A percentile compares a stretch with the other conserved stretches of the same genome.
Evolutionary conservation across 1,140 invertebrate genomes (phyloP).

Genomic region (Zaprionus vittiger): DNA sequence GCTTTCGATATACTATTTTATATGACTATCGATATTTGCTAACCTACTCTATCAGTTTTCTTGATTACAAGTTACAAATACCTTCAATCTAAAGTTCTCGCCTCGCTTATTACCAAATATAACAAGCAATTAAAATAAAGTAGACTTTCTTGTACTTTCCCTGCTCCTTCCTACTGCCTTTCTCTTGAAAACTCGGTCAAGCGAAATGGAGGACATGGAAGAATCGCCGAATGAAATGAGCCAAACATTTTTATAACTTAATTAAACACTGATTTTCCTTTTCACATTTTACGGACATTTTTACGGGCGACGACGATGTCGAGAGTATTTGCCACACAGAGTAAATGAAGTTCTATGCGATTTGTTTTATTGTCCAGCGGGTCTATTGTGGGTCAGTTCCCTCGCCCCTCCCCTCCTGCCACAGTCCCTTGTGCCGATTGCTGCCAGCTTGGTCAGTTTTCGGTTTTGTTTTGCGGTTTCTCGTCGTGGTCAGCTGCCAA

Average conservation of each 20-base stretch:
- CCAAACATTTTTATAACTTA: constrained; percentile 80
- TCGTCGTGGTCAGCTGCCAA: constrained; percentile 69
- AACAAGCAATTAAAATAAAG: constrained; percentile 8
- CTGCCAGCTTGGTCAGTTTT: constrained; percentile 3
- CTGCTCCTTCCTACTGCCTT: not conserved
- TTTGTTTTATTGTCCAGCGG: constrained; percentile 79
- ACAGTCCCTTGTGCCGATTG: not conserved
- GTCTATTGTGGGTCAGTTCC: constrained; percentile 11
- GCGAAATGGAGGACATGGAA: not conserved
- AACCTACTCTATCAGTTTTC: too few relatives aligned
- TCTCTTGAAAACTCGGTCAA: not conserved
- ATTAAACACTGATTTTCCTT: constrained; percentile 75
- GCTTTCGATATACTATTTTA: too few relatives aligned
- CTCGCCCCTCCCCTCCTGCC: not conserved
- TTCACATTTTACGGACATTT: constrained; percentile 73
- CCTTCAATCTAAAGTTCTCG: not conserved
- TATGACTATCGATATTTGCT: too few relatives aligned
- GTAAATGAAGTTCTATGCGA: constrained; percentile 74
- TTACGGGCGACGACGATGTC: constrained; percentile 26
- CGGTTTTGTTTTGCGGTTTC: constrained; percentile 28
- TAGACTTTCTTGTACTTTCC: not conserved
- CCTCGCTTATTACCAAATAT: not conserved
- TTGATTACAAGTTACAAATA: not conserved
- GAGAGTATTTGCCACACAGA: constrained; percentile 24
- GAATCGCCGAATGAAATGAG: constrained; percentile 50